Conservation (phyloP, 2,888 invertebrate species). For the Dicyrtoma fusca region DNA sequence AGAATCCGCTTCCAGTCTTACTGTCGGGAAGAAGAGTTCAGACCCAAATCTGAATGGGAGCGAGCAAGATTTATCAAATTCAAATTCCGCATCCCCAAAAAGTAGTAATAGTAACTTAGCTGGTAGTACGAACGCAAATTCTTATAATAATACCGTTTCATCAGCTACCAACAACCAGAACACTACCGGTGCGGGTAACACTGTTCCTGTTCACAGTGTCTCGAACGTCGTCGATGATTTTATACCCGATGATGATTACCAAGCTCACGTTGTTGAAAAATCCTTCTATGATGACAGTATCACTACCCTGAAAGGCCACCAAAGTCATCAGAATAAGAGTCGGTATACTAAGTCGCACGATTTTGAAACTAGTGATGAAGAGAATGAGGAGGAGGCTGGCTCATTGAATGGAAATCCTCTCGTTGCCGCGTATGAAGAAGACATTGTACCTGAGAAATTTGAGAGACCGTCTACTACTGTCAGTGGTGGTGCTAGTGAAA, state of each 20-base stretch:
- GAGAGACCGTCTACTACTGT: slow-evolving; percentile 30
- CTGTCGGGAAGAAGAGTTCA: slow-evolving; percentile 4
- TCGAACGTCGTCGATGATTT: slow-evolving; percentile 71
- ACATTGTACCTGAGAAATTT: slow-evolving; percentile 71
- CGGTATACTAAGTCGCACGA: slow-evolving; percentile 33
- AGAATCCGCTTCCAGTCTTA: slow-evolving; percentile 39
- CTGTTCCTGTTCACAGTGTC: slow-evolving; percentile 21
- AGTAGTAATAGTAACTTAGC: too few relatives aligned
- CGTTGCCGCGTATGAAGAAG: slow-evolving; percentile 82
- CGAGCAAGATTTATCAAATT: neutral
- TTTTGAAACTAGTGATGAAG: slow-evolving; percentile 59
- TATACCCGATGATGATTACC: slow-evolving; percentile 64
- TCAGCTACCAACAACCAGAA: neutral
- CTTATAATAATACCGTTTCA: neutral
- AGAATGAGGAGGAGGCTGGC: slow-evolving; percentile 63
- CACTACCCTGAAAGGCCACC: slow-evolving; percentile 55
- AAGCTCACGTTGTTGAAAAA: slow-evolving; percentile 36
- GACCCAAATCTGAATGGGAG: neutral
- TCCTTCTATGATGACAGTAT: slow-evolving; percentile 43
- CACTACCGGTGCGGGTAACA: too few relatives aligned
- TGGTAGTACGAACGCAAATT: neutral
- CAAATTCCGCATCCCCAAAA: neutral
- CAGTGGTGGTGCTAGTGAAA: neutral
- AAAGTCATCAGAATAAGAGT: slow-evolving; percentile 3
- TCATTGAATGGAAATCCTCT: slow-evolving; percentile 69